A percentile compares a stretch with the other conserved stretches of the same genome.
These are phyloP conservation scores for Leptopilina boulardi DNA, from an alignment of 1,140 invertebrate species.

Conservation along the genomic window DNA sequence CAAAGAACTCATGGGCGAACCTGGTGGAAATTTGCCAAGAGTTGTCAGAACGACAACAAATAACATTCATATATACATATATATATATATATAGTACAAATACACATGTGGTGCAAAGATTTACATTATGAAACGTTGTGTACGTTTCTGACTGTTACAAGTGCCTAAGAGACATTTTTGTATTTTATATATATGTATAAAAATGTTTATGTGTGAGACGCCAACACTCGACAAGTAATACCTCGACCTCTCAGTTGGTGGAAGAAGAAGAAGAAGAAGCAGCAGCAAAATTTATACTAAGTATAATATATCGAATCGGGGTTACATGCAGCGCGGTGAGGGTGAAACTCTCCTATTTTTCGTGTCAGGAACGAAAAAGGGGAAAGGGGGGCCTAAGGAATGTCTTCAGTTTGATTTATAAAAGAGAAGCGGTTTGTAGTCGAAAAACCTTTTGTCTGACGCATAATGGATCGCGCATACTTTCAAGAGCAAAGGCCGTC, in stretches of 20 bases:
- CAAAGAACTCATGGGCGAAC: not conserved
- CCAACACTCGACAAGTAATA: conserved; percentile 30
- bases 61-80: conserved; percentile 9
- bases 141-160: conserved; percentile 2
- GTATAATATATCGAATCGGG: conserved; percentile 52
- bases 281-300: conserved; percentile 56
- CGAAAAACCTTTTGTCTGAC: conserved; percentile 38
- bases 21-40: conserved; percentile 68
- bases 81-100: not conserved
- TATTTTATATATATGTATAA: not conserved
- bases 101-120: conserved; percentile 29
- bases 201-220: not conserved
- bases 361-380: conserved; percentile 51
- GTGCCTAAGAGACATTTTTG: not conserved
- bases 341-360: conserved; percentile 62
- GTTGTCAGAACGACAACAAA: conserved; percentile 52
- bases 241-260: conserved; percentile 17
- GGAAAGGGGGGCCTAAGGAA: conserved; percentile 62
- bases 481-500: conserved; percentile 3
- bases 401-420: conserved; percentile 64
- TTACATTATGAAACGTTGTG: conserved; percentile 42
- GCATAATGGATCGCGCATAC: conserved; percentile 21
- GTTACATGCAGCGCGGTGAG: conserved; percentile 35
- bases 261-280: conserved; percentile 20
- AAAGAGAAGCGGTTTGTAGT: conserved; percentile 46